These are phyloP conservation scores for Parelbella ahira DNA, from an alignment of 2,888 invertebrate genomes.

Conservation along the genomic window DNA sequence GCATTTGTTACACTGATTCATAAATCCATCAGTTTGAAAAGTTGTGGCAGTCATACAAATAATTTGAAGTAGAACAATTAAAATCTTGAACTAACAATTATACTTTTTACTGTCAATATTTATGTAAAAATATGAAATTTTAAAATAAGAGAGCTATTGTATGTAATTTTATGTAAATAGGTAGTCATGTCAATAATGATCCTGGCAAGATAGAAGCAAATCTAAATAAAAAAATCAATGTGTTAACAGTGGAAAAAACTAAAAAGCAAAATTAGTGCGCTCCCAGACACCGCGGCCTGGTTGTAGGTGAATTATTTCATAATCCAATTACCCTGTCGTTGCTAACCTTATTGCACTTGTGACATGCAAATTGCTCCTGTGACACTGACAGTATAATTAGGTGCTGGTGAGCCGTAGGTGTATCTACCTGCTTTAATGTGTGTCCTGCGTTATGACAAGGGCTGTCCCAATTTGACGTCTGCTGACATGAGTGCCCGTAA, in stretches of 20 bases:
- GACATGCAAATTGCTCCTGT: conserved; percentile 26
- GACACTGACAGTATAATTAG: conserved; percentile 26
- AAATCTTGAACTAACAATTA: too few relatives aligned
- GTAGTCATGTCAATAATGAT: too few relatives aligned
- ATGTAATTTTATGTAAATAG: too few relatives aligned
- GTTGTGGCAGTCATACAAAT: too few relatives aligned
- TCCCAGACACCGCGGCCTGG: conserved; percentile 58
- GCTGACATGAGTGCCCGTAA: background rate
- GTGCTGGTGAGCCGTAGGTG: conserved; percentile 19
- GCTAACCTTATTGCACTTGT: conserved; percentile 26
- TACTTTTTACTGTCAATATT: too few relatives aligned
- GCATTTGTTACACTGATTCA: too few relatives aligned
- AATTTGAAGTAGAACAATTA: too few relatives aligned
- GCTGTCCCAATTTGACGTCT: conserved; percentile 8
- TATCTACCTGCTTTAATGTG: conserved; percentile 16
- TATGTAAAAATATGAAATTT: too few relatives aligned
- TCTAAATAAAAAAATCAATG: background rate
- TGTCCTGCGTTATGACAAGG: conserved; percentile 17
- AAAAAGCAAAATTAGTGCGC: conserved; percentile 25
- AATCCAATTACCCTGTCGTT: conserved; percentile 54
- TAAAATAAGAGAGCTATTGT: too few relatives aligned
- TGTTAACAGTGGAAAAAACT: background rate
- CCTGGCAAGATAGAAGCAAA: too few relatives aligned
- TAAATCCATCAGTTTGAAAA: too few relatives aligned
- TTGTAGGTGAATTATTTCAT: conserved; percentile 49